Base-by-base conservation (phyloP, 1,140 invertebrate species). In the Sarcophaga peregrina region DNA sequence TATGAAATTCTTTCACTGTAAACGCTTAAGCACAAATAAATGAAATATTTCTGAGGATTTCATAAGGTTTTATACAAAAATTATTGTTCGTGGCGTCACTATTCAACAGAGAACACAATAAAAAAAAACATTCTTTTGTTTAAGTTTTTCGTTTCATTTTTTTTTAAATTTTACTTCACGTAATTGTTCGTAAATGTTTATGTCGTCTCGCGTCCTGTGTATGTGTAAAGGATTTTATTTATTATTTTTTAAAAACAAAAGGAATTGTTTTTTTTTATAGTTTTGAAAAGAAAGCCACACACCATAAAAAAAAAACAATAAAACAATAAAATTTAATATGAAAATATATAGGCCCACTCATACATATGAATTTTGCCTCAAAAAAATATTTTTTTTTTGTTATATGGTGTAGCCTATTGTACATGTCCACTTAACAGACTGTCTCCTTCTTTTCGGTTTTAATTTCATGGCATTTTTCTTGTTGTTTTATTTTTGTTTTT, bases 141-240 rank as follows among this genome's bases (percentile, higher is more conserved):
- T 5, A 58, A 20, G 58, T 68, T 68, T 68, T 68, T 15, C 15
- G n/a, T 68, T 20, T 68, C 17, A 8, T 68, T 68, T 20, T 68
- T n/a, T n/a, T 68, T 68, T 15, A 13, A 15, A 58, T 10, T 20
- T 68, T 68, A 20, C 17, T 15, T 68, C 58, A 68, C 20, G 58
- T 17, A 68, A 68, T 68, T 68, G 58, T 68, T 68, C 17, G 17
- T 68, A 68, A 68, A 68, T 20, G 58, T 68, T 68, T 68, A 17
- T 68, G 58, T 68, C 58, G 58, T 68, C 58, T 68, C 58, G 17
- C n/a, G n/a, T n/a, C n/a, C 15, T 68, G n/a, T n/a, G n/a, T n/a
- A n/a, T n/a, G n/a, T n/a, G n/a, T n/a, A n/a, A n/a, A n/a, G n/a
- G n/a, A n/a, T 68, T 20, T 68, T 20, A 68, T 68, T 68, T 68